A percentile compares a stretch with the other conserved stretches of the same genome.
Evolutionary conservation across 2,113 vertebrate genomes (phyloP).

Genomic region (Peromyscus maniculatus): DNA sequence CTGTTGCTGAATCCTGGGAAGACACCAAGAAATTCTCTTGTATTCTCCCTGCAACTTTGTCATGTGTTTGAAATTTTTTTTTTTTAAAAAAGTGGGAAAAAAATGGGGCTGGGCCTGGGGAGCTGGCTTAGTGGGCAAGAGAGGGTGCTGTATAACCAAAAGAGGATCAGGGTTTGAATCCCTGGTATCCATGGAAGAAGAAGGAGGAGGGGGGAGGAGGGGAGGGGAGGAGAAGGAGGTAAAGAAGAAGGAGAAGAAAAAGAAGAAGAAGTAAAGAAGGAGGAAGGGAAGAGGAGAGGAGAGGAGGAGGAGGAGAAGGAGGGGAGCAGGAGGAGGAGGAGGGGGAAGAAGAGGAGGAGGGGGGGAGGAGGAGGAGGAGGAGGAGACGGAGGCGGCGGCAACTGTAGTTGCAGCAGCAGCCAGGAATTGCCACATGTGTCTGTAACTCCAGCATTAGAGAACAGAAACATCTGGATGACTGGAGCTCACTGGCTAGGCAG

Average conservation of each 20-base stretch:
- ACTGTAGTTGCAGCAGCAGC: not conserved
- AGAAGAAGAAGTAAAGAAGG: no score
- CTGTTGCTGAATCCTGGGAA: accelerated
- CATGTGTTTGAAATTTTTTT: not conserved
- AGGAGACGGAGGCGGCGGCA: no score
- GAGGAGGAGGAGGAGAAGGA: not conserved
- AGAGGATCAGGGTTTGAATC: not conserved
- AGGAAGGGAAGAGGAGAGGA: accelerated
- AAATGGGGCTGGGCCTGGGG: not conserved
- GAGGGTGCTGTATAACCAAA: not conserved
- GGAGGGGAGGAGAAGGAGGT: not conserved
- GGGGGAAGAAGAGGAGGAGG: not conserved
- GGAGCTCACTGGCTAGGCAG: not conserved
- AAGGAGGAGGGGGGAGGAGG: not conserved
- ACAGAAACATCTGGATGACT: no score
- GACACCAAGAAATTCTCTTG: not conserved
- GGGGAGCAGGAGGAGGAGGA: not conserved
- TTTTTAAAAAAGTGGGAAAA: not conserved
- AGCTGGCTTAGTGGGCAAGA: not conserved
- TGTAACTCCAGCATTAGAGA: not conserved
- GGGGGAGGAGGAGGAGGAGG: not conserved
- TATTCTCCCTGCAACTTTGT: not conserved
- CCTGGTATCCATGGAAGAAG: not conserved
- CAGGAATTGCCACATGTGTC: not conserved
- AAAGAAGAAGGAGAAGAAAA: not conserved